Base-by-base conservation (phyloP, 2,113 vertebrate species). In the Alethe castanea region DNA sequence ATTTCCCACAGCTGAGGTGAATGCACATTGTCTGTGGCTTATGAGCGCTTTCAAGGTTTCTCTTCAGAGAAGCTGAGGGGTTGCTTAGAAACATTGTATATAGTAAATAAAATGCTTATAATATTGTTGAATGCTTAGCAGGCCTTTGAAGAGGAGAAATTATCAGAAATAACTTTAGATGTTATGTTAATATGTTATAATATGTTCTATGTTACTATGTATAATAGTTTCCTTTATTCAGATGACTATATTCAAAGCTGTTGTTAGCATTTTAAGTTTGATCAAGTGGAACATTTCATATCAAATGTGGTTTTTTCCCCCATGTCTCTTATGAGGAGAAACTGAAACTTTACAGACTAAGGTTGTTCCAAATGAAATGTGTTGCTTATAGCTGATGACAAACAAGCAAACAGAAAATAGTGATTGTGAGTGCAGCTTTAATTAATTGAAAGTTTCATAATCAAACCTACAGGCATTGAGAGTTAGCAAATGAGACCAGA, bases 391-490 rank as follows among this genome's bases (percentile, higher is more conserved):
- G 25, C 7, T 22, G 52, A 54, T 72, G 50, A 16, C n/a, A 60
- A 66, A 47, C 3, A 57, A 48, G 65, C 20, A 42, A 61, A 44
- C 9, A n/a, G 42, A 33, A 42, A 77, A 47, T 31, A 70, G 18
- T 15, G 22, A 38, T 28, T 9, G 2, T 47, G 42, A 36, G 38
- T 6, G 6, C 12, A 60, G 23, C 22, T 85, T 73, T 70, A 47
- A 11, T 65, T 81, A 70, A 74, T 18, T 56, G 9, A 23, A 25
- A 40, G 5, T 84, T 83, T 81, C 57, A 5, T 38, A n/a, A 60
- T 38, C 60, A 93, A 80, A 47, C 16, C 12, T 54, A 8, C 0
- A 2, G 53, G 5, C 42, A 35, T 12, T 0, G 4, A 29, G 45
- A 56, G 13, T 36, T n/a, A 52, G 20, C 20, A 89, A 57, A 35